Evolutionary conservation across 2,888 invertebrate species (phyloP), one percentile per base, ranked within the genome.

Genomic region (Drosophila meridiana): DNA sequence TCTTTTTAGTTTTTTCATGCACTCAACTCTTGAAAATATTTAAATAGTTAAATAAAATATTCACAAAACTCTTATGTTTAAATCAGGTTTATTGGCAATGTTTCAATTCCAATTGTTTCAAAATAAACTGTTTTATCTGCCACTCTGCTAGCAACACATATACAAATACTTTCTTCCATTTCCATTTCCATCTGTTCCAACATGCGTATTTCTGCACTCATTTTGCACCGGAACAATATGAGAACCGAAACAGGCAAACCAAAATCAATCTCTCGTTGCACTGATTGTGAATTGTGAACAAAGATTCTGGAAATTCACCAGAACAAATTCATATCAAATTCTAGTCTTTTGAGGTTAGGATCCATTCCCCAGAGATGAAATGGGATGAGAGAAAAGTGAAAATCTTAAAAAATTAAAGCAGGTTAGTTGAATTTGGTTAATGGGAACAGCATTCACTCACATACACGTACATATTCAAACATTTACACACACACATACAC

Each of bases 381-480:
- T 20, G 34, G 7, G 69, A 63, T 59, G 59, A 57, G 45, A 56
- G 40, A 55, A 60, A 28, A 32, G 45, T 55, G 13, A 20, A n/a
- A 32, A 8, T 48, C 8, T 3, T 50, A n/a, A 7, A 48, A 34
- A 14, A 60, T 61, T 70, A 70, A 74, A 78, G 56, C 64, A 78
- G 77, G 78, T 78, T 69, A 62, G 78, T 78, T 74, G 53, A 52
- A 62, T 59, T 61, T 73, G 73, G 66, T 58, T 60, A 42, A 73
- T 59, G 77, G 38, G 36, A 38, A 48, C 36, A 50, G 38, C 52
- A 48, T 53, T 52, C 40, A 73, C 48, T n/a, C 0, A 58, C 36
- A 53, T 36, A 69, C 13, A 36, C 36, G 30, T 26, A 60, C 36
- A 61, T 20, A 36, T 38, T 40, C 40, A 28, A 7, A 36, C 11